Conservation (phyloP, 2,888 invertebrate species). For the Athalia circularis region DNA sequence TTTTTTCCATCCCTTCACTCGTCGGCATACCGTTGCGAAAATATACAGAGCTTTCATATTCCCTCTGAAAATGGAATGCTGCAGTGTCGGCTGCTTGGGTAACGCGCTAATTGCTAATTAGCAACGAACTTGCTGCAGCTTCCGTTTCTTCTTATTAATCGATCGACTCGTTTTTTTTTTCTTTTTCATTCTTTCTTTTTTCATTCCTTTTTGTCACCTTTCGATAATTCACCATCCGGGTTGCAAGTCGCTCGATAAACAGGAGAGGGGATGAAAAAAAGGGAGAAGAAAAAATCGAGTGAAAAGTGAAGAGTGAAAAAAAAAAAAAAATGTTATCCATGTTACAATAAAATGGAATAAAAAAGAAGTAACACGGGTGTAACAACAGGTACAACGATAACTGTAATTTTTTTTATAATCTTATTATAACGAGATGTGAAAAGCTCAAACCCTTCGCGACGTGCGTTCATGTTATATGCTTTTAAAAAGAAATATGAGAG, state of each 20-base stretch:
- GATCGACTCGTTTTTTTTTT: background rate
- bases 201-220: background rate
- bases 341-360: too few relatives aligned
- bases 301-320: too few relatives aligned
- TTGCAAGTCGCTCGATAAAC: background rate
- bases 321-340: background rate
- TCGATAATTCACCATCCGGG: background rate
- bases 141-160: background rate
- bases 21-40: too few relatives aligned
- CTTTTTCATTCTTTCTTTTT: background rate
- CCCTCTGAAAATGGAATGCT: background rate
- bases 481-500: too few relatives aligned
- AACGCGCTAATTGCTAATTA: constrained; percentile 53
- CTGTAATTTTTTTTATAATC: too few relatives aligned
- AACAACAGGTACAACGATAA: too few relatives aligned
- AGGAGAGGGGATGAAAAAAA: background rate
- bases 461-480: too few relatives aligned
- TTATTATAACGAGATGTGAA: too few relatives aligned
- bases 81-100: constrained; percentile 4
- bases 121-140: constrained; percentile 29
- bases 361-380: too few relatives aligned
- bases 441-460: too few relatives aligned
- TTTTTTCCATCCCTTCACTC: too few relatives aligned
- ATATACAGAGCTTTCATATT: background rate
- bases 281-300: too few relatives aligned